Evolutionary conservation across 1,140 invertebrate genomes (phyloP).

Genomic region (Lethrus apterus): DNA sequence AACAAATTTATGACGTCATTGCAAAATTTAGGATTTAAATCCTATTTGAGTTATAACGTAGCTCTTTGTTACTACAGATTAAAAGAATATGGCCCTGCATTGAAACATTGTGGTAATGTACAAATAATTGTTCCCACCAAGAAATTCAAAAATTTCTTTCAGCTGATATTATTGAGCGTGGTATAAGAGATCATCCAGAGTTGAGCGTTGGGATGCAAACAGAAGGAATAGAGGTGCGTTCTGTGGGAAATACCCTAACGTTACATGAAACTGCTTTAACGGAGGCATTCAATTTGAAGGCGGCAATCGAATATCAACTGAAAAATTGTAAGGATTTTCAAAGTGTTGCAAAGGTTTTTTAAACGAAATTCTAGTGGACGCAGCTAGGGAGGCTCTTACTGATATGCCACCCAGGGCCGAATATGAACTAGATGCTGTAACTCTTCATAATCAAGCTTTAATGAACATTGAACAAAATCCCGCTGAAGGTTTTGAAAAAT

Average conservation of each 20-base stretch:
- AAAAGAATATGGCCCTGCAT: constrained; percentile 86
- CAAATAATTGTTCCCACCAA: not conserved
- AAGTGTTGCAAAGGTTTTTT: not conserved
- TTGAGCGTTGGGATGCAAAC: constrained; percentile 95
- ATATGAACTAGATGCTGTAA: constrained; percentile 96
- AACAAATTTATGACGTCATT: constrained; percentile 86
- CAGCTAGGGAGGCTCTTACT: constrained; percentile 86
- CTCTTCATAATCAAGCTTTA: constrained; percentile 95
- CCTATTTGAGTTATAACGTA: constrained; percentile 92
- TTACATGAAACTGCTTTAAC: constrained; percentile 95
- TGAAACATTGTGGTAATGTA: constrained; percentile 62
- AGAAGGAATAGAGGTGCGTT: constrained; percentile 94
- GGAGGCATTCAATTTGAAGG: constrained; percentile 98
- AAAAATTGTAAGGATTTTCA: constrained; percentile 70
- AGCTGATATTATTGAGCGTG: constrained; percentile 94
- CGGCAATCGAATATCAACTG: constrained; percentile 95
- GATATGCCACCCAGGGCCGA: constrained; percentile 97
- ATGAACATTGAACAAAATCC: constrained; percentile 89
- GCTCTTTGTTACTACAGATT: constrained; percentile 92
- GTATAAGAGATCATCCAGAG: constrained; percentile 95
- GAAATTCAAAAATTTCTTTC: constrained; percentile 16
- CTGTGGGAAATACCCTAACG: constrained; percentile 94
- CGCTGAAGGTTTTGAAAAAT: constrained; percentile 90
- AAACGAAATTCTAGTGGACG: constrained; percentile 58
- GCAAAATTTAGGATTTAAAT: constrained; percentile 80